A percentile compares a stretch with the other conserved stretches of the same genome.
Evolutionary conservation across 2,888 invertebrate species (phyloP).

Genomic region (Antheraea assamensis): DNA sequence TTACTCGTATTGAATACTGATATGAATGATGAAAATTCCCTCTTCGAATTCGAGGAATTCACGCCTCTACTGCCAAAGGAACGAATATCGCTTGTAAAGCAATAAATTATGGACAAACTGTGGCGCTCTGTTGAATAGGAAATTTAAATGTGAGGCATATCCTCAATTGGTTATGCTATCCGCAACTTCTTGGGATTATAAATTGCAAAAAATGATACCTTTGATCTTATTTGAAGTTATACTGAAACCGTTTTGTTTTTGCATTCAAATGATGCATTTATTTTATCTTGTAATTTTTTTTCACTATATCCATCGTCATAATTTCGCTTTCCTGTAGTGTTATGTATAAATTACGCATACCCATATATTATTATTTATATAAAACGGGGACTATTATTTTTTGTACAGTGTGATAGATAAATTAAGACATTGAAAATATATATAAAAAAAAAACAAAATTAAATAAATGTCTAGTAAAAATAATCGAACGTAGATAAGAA

Average conservation of each 20-base stretch:
- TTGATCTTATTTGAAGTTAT: background rate
- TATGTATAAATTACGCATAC: background rate
- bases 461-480: conserved; percentile 25
- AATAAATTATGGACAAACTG: conserved; percentile 14
- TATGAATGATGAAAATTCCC: conserved; percentile 9
- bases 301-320: background rate
- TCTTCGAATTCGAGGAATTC: conserved; percentile 4
- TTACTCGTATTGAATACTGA: conserved; percentile 5
- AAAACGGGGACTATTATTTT: background rate
- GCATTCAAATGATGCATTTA: background rate
- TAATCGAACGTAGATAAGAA: conserved; percentile 33
- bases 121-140: conserved; percentile 10
- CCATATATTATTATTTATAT: background rate
- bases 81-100: conserved; percentile 11
- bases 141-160: conserved; percentile 6
- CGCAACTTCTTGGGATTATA: background rate
- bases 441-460: conserved; percentile 29
- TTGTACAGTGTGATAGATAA: background rate
- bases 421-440: conserved; percentile 31
- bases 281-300: background rate
- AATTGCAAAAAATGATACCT: background rate
- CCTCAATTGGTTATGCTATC: conserved; percentile 6
- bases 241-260: conserved; percentile 1
- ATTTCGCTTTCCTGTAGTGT: too few species aligned
- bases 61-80: background rate